Base-by-base conservation (phyloP, 2,888 invertebrate species). In the Stramonita haemastoma region DNA sequence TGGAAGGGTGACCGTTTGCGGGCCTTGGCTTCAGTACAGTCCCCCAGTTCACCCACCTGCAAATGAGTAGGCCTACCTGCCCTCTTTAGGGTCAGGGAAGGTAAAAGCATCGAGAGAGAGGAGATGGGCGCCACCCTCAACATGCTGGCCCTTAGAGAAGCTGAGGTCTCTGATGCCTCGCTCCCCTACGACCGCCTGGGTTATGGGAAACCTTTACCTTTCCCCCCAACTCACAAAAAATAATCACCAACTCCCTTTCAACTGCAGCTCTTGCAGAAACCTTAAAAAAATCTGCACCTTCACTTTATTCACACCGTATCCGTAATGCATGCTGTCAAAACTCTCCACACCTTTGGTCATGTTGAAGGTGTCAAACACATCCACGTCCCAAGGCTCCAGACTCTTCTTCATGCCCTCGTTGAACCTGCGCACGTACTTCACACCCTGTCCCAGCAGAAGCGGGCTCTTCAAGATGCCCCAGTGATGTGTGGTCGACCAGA, bases 391-490 rank as follows among this genome's bases (percentile, higher is more conserved):
- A 1, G 19, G 26, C 1, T 66, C 36, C 19, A 91, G 56, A 29
- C 81, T 66, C n/a, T 32, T 15, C n/a, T 77, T 66, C 29, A 91
- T 87, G 26, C 88, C 32, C 11, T 56, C 83, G 87, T 90, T 92
- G 57, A 77, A 92, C 5, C n/a, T 2, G n/a, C 87, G 36, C 6
- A 90, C 86, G 57, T 86, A 86, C 5, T 89, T 85, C 32, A 22
- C 32, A 36, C 66, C 87, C 70, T 90, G 90, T 19, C 57, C n/a
- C 17, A 32, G 77, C 32, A 56, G n/a, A 17, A 87, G 26, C 8
- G 91, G 91, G 22, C 90, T 87, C 83, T 90, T 91, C 56, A 91
- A 57, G 15, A 90, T 56, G 2, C 91, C 91, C n/a, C 89, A 90
- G 13, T 89, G 86, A 66, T 90, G 90, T 0, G 77, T 56, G 17